These are phyloP conservation scores for Mellivora capensis DNA, from an alignment of 2,113 vertebrate genomes.

Conservation along the genomic window DNA sequence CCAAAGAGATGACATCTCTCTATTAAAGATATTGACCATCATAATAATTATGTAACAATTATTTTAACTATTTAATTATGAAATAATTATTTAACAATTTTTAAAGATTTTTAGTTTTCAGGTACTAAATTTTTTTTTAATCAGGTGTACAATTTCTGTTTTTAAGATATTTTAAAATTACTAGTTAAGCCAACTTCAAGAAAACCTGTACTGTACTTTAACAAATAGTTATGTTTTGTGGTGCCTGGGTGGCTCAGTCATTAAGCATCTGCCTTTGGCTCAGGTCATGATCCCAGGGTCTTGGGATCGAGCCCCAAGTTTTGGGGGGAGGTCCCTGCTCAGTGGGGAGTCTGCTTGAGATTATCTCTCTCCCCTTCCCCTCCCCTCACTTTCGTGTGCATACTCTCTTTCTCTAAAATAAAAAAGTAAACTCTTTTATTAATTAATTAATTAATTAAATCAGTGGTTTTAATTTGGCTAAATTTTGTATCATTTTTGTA, in stretches of 20 bases:
- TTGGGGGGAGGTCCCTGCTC: background rate
- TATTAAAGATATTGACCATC: background rate
- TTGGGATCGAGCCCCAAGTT: background rate
- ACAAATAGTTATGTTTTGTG: background rate
- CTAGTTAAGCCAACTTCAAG: background rate
- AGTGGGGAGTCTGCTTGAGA: background rate
- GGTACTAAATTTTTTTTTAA: background rate
- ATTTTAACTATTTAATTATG: background rate
- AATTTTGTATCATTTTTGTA: background rate
- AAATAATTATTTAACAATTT: background rate
- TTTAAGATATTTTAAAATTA: background rate
- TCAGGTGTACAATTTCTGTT: background rate
- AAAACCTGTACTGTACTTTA: background rate
- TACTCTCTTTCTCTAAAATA: background rate
- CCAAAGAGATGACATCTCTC: background rate
- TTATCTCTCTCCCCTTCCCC: background rate
- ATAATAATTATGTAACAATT: conserved; percentile 10
- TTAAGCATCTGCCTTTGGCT: background rate
- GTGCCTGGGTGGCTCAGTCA: background rate
- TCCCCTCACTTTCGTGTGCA: background rate
- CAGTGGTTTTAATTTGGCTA: background rate
- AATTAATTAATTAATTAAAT: background rate
- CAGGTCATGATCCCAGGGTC: background rate
- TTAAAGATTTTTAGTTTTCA: background rate
- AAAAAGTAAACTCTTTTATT: background rate